Conservation (phyloP, 2,113 vertebrate genomes). For the Ceyx margarethae region DNA sequence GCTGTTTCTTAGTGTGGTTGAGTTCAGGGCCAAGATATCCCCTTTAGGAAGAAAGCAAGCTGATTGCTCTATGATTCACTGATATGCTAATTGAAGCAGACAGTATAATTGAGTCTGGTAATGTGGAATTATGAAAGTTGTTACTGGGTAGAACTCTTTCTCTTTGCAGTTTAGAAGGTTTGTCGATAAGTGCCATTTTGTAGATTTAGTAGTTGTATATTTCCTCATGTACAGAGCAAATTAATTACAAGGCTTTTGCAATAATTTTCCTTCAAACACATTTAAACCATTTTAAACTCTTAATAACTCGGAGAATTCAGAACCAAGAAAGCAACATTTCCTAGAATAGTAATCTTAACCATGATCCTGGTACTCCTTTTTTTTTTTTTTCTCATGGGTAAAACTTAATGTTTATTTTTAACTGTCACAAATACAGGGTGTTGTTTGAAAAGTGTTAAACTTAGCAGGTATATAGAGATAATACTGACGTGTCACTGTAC, state of each 20-base stretch:
- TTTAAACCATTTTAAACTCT: constrained; percentile 14
- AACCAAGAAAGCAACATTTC: neutral
- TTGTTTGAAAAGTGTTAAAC: constrained; percentile 81
- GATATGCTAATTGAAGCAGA: neutral
- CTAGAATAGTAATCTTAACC: constrained; percentile 45
- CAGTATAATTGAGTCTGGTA: constrained; percentile 36
- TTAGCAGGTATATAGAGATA: constrained; percentile 79
- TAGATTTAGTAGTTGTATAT: constrained; percentile 2
- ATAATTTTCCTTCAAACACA: neutral
- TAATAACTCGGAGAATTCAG: neutral
- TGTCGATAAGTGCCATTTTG: neutral
- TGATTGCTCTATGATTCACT: neutral
- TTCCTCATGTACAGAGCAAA: neutral
- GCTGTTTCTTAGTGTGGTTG: neutral
- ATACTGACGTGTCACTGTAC: constrained; percentile 66
- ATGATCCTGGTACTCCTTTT: neutral
- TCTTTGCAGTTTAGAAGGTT: neutral
- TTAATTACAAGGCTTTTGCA: neutral
- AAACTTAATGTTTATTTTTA: constrained; percentile 78
- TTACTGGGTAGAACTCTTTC: neutral
- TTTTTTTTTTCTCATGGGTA: constrained; percentile 68
- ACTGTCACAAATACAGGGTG: constrained; percentile 81
- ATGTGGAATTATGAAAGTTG: constrained; percentile 46
- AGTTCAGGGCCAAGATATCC: neutral
- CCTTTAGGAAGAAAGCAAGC: neutral